These are phyloP conservation scores for Pachyrhynchus sulphureomaculatus DNA, from an alignment of 1,140 invertebrate genomes.

Conservation along the genomic window DNA sequence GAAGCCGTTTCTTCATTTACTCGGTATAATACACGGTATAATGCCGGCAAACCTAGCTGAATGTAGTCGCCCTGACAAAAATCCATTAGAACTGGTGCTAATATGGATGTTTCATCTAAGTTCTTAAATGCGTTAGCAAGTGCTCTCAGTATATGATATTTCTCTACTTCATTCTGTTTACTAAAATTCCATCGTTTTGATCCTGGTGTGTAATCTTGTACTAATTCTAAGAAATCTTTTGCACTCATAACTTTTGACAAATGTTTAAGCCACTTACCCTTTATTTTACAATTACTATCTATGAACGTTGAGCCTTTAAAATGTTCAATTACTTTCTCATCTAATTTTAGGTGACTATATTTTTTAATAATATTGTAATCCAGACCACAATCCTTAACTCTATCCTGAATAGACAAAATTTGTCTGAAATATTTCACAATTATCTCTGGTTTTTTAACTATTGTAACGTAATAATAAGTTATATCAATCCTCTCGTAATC, in stretches of 20 bases:
- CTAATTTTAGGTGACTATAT: slow-evolving; percentile 16
- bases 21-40: slow-evolving; percentile 16
- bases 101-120: not conserved
- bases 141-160: not conserved
- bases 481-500: no score
- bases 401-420: not conserved
- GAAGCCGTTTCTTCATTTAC: slow-evolving; percentile 4
- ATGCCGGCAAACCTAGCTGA: not conserved
- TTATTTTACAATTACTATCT: not conserved
- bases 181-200: not conserved
- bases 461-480: not conserved
- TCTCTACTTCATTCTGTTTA: not conserved
- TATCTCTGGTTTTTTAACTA: not conserved
- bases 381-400: not conserved
- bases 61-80: slow-evolving; percentile 26
- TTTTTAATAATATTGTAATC: slow-evolving; percentile 5
- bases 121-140: not conserved
- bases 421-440: not conserved
- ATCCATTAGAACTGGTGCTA: not conserved
- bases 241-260: slow-evolving; percentile 6
- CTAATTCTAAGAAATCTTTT: slow-evolving; percentile 5
- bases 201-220: slow-evolving; percentile 3
- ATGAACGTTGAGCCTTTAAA: not conserved
- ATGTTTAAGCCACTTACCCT: not conserved
- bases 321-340: slow-evolving; percentile 2